These are phyloP conservation scores for Ptiloglossa arizonensis DNA, from an alignment of 1,140 invertebrate species.

Conservation along the genomic window DNA sequence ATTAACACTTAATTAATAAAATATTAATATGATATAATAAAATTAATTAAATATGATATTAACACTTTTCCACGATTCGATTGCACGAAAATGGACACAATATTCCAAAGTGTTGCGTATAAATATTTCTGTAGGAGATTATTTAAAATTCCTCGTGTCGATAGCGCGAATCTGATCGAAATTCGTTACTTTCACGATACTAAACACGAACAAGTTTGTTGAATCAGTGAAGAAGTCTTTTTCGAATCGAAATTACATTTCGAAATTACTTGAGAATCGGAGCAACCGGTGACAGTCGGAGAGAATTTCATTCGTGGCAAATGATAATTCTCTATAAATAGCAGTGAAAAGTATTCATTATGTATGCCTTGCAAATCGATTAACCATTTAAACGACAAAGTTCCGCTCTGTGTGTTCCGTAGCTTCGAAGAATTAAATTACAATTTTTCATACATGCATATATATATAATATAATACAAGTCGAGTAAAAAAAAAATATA, in stretches of 20 bases:
- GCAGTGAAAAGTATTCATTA: neutral
- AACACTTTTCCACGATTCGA: too few relatives aligned
- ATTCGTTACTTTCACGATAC: neutral
- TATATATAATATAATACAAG: too few relatives aligned
- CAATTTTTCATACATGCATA: too few relatives aligned
- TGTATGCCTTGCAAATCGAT: neutral
- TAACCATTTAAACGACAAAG: neutral
- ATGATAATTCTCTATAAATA: constrained; percentile 17
- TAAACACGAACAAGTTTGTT: neutral
- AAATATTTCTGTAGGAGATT: too few relatives aligned
- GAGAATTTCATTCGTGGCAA: constrained; percentile 11
- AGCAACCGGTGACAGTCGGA: neutral
- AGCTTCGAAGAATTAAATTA: too few relatives aligned
- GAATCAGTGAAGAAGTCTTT: neutral
- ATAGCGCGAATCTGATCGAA: neutral
- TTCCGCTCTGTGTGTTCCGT: neutral
- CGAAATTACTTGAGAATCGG: constrained; percentile 9
- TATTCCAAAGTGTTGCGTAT: too few relatives aligned
- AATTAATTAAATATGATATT: too few relatives aligned
- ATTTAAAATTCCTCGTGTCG: too few relatives aligned
- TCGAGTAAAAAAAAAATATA: too few relatives aligned
- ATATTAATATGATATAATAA: too few relatives aligned
- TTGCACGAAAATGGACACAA: too few relatives aligned
- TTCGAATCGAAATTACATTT: neutral
- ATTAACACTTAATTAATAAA: too few relatives aligned